Base-by-base conservation (phyloP, 2,113 vertebrate genomes). In the Turnix velox region DNA sequence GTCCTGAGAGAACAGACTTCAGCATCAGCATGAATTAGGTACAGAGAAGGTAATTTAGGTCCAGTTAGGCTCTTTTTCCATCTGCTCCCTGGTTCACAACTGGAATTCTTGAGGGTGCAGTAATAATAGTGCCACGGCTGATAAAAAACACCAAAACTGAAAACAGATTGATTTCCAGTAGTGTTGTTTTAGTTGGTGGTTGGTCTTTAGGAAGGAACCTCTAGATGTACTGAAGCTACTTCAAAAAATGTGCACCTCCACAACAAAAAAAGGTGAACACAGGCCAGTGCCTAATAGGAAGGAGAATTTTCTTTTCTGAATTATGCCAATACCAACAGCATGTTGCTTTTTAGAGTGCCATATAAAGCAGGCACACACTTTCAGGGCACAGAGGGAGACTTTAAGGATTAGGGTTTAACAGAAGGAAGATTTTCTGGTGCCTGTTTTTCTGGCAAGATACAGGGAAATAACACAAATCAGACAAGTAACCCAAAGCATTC, bases 401-500 rank as follows among this genome's bases (percentile, higher is more conserved):
- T 31, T 62, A 54, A 93, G 52, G 63, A 80, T 88, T 81, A 94
- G 63, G 75, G 52, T 59, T 72, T 84, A 76, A 62, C 35, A 52
- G 45, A 93, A 33, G 57, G 57, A 40, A 95, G 61, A 90, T 46
- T 84, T 59, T 61, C 84, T 90, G 75, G 66, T 14, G 19, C 65
- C 59, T 40, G 46, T 90, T 95, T 87, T 83, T 87, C 87, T 79
- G 46, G 39, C 51, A 57, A 90, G 61, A 80, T 65, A 27, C 31
- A 81, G 72, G 83, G 87, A 96, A 96, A 93, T 88, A 31, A 55
- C 74, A 78, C 40, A 89, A 89, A 92, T 93, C 61, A 94, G 74
- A 77, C 68, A 94, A 95, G n/a, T 52, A 93, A 96, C 95, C 96
- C 90, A 88, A 88, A 95, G 25, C 59, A 80, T 90, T 90, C 85